Percentiles rank a stretch among this genome's conserved stretches.
Evolutionary conservation across 2,113 vertebrate genomes (phyloP).

Genomic region (Dasyurus viverrinus): DNA sequence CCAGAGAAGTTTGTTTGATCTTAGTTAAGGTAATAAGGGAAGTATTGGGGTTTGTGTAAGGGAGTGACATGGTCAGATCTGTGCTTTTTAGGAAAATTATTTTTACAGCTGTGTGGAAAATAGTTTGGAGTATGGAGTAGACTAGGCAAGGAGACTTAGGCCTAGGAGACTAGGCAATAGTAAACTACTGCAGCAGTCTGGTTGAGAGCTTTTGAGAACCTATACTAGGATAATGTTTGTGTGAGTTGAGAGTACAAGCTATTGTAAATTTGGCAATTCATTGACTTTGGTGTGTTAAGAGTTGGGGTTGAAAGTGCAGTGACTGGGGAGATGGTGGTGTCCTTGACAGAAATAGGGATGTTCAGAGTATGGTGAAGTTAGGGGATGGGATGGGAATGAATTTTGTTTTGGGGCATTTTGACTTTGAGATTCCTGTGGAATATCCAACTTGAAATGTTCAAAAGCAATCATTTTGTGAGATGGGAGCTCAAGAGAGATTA

Average conservation of each 20-base stretch:
- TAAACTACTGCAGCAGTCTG: not conserved
- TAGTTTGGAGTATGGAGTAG: not conserved
- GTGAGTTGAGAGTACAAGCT: not conserved
- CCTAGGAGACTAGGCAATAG: not conserved
- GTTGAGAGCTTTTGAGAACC: not conserved
- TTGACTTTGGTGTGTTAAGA: not conserved
- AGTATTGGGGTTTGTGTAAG: not conserved
- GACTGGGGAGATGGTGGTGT: not conserved
- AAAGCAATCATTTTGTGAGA: too few relatives aligned
- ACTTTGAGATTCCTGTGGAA: not conserved
- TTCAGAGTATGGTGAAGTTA: not conserved
- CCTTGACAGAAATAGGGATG: not conserved
- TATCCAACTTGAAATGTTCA: too few relatives aligned
- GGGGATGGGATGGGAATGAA: not conserved
- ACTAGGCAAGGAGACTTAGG: not conserved
- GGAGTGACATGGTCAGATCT: not conserved
- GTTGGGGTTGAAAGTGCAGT: not conserved
- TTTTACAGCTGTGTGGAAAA: not conserved
- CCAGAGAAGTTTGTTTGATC: not conserved
- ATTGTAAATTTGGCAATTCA: not conserved
- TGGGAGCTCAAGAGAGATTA: not conserved
- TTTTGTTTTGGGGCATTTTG: not conserved
- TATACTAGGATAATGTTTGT: not conserved
- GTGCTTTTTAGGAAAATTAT: not conserved
- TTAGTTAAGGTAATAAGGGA: not conserved